Evolutionary conservation across 2,888 invertebrate genomes (phyloP).

Genomic region (Lapara coniferarum): DNA sequence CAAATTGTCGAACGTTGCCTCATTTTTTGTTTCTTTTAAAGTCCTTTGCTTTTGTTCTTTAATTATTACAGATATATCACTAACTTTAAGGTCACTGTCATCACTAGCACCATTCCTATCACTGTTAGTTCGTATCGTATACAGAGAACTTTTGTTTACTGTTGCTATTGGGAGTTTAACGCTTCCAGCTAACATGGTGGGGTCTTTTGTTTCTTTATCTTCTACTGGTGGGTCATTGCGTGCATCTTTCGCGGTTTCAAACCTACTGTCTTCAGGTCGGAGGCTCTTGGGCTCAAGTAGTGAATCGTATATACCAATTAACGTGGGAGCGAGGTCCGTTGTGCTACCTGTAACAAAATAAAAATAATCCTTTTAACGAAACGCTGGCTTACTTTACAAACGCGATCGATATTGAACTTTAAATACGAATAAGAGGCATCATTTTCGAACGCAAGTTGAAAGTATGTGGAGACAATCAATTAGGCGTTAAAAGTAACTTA

Average conservation of each 20-base stretch:
- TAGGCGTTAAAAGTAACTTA: conserved; percentile 51
- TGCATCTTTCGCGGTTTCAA: conserved; percentile 79
- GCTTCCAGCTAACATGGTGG: conserved; percentile 67
- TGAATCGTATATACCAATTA: conserved; percentile 94
- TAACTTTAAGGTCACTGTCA: conserved; percentile 58
- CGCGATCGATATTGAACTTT: background rate
- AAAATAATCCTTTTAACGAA: conserved; percentile 35
- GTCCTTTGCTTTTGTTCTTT: conserved; percentile 64
- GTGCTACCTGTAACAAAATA: conserved; percentile 89
- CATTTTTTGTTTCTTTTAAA: conserved; percentile 62
- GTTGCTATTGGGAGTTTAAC: conserved; percentile 73
- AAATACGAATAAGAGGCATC: background rate
- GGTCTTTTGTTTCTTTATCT: conserved; percentile 53
- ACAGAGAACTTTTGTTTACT: conserved; percentile 74
- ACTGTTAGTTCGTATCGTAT: conserved; percentile 73
- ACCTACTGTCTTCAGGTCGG: conserved; percentile 57
- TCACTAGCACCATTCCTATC: conserved; percentile 68
- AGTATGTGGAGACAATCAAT: conserved; percentile 42
- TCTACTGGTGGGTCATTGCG: conserved; percentile 74
- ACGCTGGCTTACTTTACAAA: background rate
- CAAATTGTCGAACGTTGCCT: conserved; percentile 78
- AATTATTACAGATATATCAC: conserved; percentile 57
- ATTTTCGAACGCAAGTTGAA: conserved; percentile 27
- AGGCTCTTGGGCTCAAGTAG: conserved; percentile 82
- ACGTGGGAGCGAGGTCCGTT: conserved; percentile 92